Percentiles rank a stretch among this genome's conserved stretches.
Evolutionary conservation across 2,888 invertebrate species (phyloP).

Genomic region (Euzetes globulus): DNA sequence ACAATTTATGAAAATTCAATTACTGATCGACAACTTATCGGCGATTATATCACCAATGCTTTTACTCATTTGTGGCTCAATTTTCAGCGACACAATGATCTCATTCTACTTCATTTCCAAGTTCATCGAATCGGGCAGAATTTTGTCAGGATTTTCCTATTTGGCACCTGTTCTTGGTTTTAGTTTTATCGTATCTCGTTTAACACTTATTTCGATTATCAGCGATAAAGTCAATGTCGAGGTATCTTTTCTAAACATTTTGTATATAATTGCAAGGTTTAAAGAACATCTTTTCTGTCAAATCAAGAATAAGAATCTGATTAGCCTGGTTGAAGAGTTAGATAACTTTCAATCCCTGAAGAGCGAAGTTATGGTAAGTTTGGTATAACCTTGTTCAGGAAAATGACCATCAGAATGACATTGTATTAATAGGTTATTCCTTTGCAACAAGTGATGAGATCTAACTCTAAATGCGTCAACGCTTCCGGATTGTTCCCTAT

Average conservation of each 20-base stretch:
- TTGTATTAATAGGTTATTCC: neutral
- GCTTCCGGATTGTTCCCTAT: constrained; percentile 11
- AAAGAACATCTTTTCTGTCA: too few species aligned
- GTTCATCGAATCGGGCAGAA: neutral
- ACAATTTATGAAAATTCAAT: neutral
- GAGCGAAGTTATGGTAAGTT: neutral
- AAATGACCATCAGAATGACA: too few species aligned
- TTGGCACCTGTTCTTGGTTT: neutral
- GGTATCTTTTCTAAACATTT: neutral
- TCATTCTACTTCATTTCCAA: neutral
- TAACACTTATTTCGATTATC: neutral
- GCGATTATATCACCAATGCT: neutral
- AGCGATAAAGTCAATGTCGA: neutral
- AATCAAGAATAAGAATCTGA: neutral
- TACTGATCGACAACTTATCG: neutral
- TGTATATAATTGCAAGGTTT: neutral
- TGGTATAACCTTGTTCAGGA: too few species aligned
- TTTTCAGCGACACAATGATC: neutral
- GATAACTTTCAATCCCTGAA: neutral
- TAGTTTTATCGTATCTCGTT: neutral
- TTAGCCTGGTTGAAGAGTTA: neutral
- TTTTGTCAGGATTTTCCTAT: neutral
- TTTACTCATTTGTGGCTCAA: neutral
- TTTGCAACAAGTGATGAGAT: neutral
- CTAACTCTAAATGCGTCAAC: neutral